Conservation (phyloP, 64 coral and sea anemone species). For the Montipora foliosa region DNA sequence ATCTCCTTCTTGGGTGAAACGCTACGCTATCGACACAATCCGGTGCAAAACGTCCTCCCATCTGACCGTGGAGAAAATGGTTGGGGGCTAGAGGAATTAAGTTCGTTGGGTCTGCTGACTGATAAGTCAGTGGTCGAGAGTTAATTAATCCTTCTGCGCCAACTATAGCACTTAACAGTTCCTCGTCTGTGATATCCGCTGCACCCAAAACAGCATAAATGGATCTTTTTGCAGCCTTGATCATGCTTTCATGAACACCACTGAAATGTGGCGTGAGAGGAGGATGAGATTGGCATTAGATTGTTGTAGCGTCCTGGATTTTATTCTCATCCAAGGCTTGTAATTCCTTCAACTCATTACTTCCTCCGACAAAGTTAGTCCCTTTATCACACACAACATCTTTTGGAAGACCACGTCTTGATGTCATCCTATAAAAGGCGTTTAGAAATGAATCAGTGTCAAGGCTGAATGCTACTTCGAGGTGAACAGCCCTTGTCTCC, state of each 20-base stretch:
- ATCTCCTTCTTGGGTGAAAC: not conserved
- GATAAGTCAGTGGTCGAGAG: conserved; percentile 27
- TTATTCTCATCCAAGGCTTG: not conserved
- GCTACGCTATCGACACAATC: not conserved
- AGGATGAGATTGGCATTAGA: not conserved
- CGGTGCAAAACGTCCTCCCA: not conserved
- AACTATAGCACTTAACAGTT: conserved; percentile 8
- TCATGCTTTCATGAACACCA: conserved; percentile 55
- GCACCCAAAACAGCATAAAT: conserved; percentile 1
- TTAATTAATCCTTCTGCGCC: conserved; percentile 47
- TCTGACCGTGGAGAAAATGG: not conserved
- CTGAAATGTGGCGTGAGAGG: conserved; percentile 47
- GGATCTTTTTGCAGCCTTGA: conserved; percentile 42
- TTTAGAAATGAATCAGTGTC: conserved; percentile 50
- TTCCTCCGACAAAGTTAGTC: conserved; percentile 17
- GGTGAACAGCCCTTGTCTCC: conserved; percentile 19
- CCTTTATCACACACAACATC: conserved; percentile 37
- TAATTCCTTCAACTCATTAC: conserved; percentile 42
- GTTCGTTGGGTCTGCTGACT: conserved; percentile 25
- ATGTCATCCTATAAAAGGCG: conserved; percentile 35
- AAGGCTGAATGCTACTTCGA: conserved; percentile 34
- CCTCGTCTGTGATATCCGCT: not conserved
- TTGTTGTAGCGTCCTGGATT: not conserved
- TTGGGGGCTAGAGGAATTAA: conserved; percentile 6
- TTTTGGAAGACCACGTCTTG: conserved; percentile 16